Evolutionary conservation across 1,140 invertebrate species (phyloP).

Genomic region (Drosophila subpulchrella): DNA sequence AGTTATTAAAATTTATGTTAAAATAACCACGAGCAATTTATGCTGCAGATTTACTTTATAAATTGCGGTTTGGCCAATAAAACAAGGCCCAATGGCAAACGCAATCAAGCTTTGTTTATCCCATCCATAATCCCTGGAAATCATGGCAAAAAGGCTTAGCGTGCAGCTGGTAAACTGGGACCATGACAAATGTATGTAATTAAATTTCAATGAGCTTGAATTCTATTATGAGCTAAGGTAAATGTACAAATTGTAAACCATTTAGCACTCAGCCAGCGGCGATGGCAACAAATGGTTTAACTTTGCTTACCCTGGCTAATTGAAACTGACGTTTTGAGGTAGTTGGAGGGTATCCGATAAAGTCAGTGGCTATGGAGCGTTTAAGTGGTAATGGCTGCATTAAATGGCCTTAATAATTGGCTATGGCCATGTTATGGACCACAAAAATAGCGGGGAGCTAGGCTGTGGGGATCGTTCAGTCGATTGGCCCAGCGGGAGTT

Average conservation of each 20-base stretch:
- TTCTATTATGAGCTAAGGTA: constrained; percentile 44
- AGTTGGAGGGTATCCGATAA: not conserved
- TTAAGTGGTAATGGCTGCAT: constrained; percentile 35
- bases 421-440: constrained; percentile 46
- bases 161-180: constrained; percentile 5
- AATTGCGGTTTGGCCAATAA: not conserved
- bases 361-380: not conserved
- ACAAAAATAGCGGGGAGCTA: constrained; percentile 14
- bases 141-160: constrained; percentile 1
- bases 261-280: constrained; percentile 7
- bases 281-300: constrained; percentile 29
- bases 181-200: constrained; percentile 58
- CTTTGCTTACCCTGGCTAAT: constrained; percentile 26
- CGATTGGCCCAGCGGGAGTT: constrained; percentile 62
- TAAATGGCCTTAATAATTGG: constrained; percentile 48
- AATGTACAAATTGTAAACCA: constrained; percentile 51
- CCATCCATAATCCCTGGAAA: constrained; percentile 5
- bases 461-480: constrained; percentile 36
- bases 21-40: not conserved
- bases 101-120: constrained; percentile 18
- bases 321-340: constrained; percentile 10
- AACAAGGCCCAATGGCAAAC: not conserved
- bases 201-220: constrained; percentile 42
- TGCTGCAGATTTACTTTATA: not conserved
- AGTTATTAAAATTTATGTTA: not conserved